These are phyloP conservation scores for Nysson spinosus DNA, from an alignment of 2,888 invertebrate species.

Conservation along the genomic window DNA sequence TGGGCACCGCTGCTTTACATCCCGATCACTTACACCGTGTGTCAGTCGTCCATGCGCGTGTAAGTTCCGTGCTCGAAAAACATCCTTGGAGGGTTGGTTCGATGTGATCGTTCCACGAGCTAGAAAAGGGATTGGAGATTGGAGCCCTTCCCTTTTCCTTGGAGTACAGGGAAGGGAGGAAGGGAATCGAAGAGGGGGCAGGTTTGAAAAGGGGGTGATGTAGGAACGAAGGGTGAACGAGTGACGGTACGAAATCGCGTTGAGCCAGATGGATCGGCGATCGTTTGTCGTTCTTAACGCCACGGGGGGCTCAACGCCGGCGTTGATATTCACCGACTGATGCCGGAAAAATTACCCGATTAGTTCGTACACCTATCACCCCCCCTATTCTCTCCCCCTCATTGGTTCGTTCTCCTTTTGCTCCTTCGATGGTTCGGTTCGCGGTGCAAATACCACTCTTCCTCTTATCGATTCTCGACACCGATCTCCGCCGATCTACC, in stretches of 20 bases:
- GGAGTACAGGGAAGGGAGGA: no score
- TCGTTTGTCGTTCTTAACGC: constrained; percentile 77
- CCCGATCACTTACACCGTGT: constrained; percentile 13
- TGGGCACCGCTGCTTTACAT: no score
- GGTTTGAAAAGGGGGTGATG: constrained; percentile 24
- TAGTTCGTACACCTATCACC: constrained; percentile 61
- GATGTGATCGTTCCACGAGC: constrained; percentile 31
- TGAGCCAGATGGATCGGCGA: constrained; percentile 77
- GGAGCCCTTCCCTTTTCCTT: no score
- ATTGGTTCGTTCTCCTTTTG: constrained; percentile 3
- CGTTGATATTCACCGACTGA: constrained; percentile 77
- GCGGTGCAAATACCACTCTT: constrained; percentile 3
- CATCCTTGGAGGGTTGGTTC: constrained; percentile 26
- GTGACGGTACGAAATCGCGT: constrained; percentile 61
- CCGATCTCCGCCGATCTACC: constrained; percentile 19
- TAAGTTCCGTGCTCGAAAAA: constrained; percentile 40
- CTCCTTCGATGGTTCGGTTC: constrained; percentile 39
- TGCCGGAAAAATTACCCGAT: constrained; percentile 77
- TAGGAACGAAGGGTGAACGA: constrained; percentile 32
- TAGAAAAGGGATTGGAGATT: constrained; percentile 44
- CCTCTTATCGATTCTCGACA: neutral
- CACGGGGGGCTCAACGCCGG: constrained; percentile 65
- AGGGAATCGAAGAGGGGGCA: constrained; percentile 41
- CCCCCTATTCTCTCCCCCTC: constrained; percentile 5
- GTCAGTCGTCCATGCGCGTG: constrained; percentile 3